Percentiles rank a stretch among this genome's conserved stretches.
Conservation (phyloP, 2,113 vertebrate species). For the Antidorcas marsupialis region DNA sequence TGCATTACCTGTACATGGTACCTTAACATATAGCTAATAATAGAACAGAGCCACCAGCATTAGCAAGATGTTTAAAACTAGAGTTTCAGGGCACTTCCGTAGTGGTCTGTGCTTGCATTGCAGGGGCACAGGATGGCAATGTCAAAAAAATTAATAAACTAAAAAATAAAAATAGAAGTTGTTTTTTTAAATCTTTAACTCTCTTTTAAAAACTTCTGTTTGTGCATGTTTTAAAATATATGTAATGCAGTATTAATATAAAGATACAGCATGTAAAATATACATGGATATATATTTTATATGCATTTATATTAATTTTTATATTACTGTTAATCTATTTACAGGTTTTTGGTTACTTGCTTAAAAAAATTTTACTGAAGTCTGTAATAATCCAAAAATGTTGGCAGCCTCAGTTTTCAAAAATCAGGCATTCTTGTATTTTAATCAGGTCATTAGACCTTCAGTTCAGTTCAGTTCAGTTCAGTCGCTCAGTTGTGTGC, state of each 20-base stretch:
- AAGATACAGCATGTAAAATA: neutral
- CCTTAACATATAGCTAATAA: neutral
- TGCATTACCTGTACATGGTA: neutral
- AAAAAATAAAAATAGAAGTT: neutral
- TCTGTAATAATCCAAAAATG: neutral
- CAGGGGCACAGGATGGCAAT: neutral
- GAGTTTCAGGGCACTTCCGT: neutral
- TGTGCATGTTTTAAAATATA: neutral
- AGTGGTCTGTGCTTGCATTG: neutral
- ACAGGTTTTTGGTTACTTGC: neutral
- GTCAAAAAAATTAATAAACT: neutral
- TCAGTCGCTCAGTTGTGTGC: no score
- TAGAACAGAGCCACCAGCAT: neutral
- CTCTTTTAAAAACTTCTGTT: neutral
- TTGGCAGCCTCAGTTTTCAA: neutral
- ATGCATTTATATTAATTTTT: neutral
- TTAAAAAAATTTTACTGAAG: neutral
- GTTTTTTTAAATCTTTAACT: neutral
- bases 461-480: neutral
- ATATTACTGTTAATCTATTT: neutral
- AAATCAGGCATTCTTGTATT: neutral
- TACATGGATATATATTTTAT: neutral
- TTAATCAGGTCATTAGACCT: neutral
- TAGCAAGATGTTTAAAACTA: neutral
- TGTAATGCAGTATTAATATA: neutral